Evolutionary conservation across 2,797 vertebrate genomes (phyloP).

Genomic region (Gobionotothen gibberifrons): DNA sequence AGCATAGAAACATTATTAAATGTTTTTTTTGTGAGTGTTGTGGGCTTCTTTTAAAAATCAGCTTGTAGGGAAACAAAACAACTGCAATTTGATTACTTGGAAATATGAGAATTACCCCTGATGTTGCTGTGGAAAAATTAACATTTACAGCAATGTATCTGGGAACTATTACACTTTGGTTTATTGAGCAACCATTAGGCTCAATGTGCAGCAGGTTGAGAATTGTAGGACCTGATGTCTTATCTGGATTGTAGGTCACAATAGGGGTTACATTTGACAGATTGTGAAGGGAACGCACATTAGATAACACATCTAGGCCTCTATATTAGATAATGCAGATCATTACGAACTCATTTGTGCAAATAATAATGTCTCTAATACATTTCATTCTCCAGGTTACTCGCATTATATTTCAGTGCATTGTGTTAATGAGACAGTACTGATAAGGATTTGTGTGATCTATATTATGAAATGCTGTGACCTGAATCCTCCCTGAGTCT

Average conservation of each 20-base stretch:
- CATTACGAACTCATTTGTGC: slow-evolving; percentile 13
- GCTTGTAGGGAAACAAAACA: not conserved
- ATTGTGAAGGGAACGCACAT: slow-evolving; percentile 18
- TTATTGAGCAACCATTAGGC: slow-evolving; percentile 34
- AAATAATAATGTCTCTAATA: slow-evolving; percentile 22
- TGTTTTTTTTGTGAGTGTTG: not conserved
- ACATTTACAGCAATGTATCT: slow-evolving; percentile 18
- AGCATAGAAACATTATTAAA: slow-evolving; percentile 22
- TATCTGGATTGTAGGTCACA: slow-evolving; percentile 13
- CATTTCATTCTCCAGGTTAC: slow-evolving; percentile 9
- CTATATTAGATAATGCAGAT: slow-evolving; percentile 19
- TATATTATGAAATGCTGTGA: slow-evolving; percentile 44
- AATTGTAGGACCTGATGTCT: not conserved
- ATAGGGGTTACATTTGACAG: slow-evolving; percentile 14
- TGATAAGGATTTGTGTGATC: slow-evolving; percentile 22
- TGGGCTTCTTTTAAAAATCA: not conserved
- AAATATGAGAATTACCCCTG: slow-evolving; percentile 3
- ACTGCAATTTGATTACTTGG: not conserved
- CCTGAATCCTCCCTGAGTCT: slow-evolving; percentile 16
- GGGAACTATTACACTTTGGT: slow-evolving; percentile 1
- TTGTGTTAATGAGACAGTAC: slow-evolving; percentile 36
- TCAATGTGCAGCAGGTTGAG: slow-evolving; percentile 17
- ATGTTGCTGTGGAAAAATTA: slow-evolving; percentile 15
- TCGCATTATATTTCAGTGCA: not conserved
- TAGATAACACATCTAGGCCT: slow-evolving; percentile 29